Conservation (phyloP, 2,888 invertebrate genomes). For the Helleia helle region DNA sequence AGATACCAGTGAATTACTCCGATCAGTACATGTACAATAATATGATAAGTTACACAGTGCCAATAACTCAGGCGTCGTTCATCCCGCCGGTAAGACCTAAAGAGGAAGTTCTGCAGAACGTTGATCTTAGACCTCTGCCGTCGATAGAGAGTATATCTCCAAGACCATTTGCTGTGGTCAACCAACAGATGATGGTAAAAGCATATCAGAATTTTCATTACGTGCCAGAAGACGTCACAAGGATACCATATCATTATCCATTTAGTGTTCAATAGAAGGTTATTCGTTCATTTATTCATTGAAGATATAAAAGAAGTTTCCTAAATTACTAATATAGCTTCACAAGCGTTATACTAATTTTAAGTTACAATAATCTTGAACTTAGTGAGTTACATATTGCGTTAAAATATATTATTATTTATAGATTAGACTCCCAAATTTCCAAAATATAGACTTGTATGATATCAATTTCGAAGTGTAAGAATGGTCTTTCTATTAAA, state of each 20-base stretch:
- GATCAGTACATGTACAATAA: constrained; percentile 60
- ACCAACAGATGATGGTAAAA: constrained; percentile 69
- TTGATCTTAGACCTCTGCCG: constrained; percentile 56
- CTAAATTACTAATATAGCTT: no score
- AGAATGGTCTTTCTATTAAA: no score
- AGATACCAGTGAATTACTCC: constrained; percentile 44
- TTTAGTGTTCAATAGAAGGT: constrained; percentile 45
- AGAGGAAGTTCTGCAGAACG: constrained; percentile 43
- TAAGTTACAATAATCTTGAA: no score
- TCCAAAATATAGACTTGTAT: no score
- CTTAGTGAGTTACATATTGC: no score
- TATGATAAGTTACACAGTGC: constrained; percentile 55
- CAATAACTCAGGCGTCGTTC: constrained; percentile 46
- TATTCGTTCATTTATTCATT: no score
- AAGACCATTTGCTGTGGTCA: constrained; percentile 57
- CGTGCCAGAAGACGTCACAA: constrained; percentile 54
- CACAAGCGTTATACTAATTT: no score
- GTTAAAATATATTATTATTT: no score
- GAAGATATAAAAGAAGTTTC: no score
- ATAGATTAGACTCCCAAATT: no score
- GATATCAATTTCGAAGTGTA: no score
- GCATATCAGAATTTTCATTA: constrained; percentile 64
- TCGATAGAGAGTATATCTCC: constrained; percentile 67
- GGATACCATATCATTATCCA: constrained; percentile 63
- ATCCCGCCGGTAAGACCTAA: constrained; percentile 48